Base-by-base conservation (phyloP, 2,797 vertebrate genomes). In the Anolis apletophallus region DNA sequence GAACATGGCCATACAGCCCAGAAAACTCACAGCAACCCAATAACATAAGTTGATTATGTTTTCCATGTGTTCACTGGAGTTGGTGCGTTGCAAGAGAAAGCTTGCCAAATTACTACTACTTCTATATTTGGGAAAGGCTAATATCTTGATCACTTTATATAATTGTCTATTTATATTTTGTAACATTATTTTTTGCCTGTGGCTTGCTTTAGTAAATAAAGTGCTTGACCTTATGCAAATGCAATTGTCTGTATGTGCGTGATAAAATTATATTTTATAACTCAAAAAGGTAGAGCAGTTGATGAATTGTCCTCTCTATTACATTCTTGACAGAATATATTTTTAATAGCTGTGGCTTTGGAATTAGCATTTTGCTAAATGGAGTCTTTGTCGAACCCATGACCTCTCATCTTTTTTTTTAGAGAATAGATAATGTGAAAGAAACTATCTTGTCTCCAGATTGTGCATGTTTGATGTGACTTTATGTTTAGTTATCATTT, bases 401-500 rank as follows among this genome's bases (percentile, higher is more conserved):
- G 95, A 96, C 95, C 95, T 93, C 89, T 93, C 94, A 94, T 95
- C 93, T 94, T 94, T 29, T 64, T 64, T 64, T 64, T 23, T 61
- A 61, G 91, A 91, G 92, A 97, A 94, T 84, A 96, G 92, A 95
- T 95, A 96, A 94, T 95, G 88, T 80, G 87, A 91, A 92, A 95
- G 94, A 95, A 95, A 84, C 76, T 87, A 91, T 92, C 93, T 90
- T 94, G 91, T 95, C 95, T 96, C 94, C 96, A 96, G 95, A 94
- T 95, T 95, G 95, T 94, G 94, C 91, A 79, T 96, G 94, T 93
- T 94, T 95, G 93, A 95, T 95, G 92, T 91, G 92, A 94, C 94
- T 96, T 97, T 96, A 95, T 97, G 93, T 95, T 95, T 93, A 93
- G 92, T 95, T 97, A 94, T 94, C 95, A 96, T 94, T 96, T 95